A percentile compares a stretch with the other conserved stretches of the same genome.
Evolutionary conservation across 2,797 vertebrate genomes (phyloP).

Genomic region (Molossus alvarezi): DNA sequence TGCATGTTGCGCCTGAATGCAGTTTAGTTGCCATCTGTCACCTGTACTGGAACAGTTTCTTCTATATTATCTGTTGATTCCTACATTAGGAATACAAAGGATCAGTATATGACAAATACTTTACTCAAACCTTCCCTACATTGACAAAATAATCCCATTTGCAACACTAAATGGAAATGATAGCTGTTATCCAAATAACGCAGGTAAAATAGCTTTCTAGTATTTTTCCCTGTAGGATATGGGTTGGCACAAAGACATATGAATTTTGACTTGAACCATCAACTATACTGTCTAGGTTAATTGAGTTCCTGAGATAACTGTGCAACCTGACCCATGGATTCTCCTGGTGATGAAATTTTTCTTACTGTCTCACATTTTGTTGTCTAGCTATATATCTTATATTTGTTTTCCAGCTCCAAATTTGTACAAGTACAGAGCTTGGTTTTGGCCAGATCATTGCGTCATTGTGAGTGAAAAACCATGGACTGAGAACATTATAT

Average conservation of each 20-base stretch:
- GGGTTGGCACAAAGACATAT: neutral
- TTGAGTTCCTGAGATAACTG: conserved; percentile 16
- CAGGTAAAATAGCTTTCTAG: neutral
- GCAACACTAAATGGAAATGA: conserved; percentile 58
- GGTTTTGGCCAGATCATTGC: neutral
- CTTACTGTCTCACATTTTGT: neutral
- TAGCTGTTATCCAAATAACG: neutral
- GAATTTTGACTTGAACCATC: conserved; percentile 48
- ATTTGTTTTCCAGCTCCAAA: neutral
- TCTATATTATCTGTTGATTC: neutral
- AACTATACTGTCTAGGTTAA: neutral
- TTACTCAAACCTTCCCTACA: neutral
- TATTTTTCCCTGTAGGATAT: neutral
- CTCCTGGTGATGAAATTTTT: conserved; percentile 25
- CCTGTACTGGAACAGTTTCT: conserved; percentile 3
- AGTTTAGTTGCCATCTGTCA: conserved; percentile 30
- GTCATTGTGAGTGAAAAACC: neutral
- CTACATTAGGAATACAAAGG: neutral
- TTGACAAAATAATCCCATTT: conserved; percentile 6
- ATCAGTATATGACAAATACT: neutral
- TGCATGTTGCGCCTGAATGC: neutral
- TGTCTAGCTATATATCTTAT: neutral
- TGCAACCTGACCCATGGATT: neutral
- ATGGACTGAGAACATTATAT: neutral
- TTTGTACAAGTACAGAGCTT: neutral